Conservation (phyloP, 2,113 vertebrate genomes). For the Orientallactaga bullata region DNA sequence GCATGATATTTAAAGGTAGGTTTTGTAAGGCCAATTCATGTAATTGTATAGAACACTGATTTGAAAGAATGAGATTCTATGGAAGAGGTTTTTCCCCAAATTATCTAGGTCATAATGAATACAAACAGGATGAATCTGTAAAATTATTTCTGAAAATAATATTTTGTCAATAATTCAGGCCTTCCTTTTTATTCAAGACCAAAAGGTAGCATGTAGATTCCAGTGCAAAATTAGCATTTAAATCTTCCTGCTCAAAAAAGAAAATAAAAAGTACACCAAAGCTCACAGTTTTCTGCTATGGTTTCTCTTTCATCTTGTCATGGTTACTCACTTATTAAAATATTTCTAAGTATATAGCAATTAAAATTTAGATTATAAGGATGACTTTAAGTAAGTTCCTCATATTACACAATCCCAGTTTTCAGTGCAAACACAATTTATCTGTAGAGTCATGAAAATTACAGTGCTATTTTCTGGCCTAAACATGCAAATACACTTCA, state of each 20-base stretch:
- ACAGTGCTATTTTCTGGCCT: not conserved
- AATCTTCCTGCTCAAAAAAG: not conserved
- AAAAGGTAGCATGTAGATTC: not conserved
- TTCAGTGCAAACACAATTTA: conserved; percentile 5
- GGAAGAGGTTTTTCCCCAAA: not conserved
- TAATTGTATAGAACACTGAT: not conserved
- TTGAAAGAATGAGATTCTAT: not conserved
- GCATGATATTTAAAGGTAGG: not conserved
- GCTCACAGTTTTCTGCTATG: not conserved
- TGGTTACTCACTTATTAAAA: conserved; percentile 17
- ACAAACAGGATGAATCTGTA: not conserved
- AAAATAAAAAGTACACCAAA: not conserved
- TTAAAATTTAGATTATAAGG: not conserved
- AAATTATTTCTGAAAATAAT: not conserved
- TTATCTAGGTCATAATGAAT: not conserved
- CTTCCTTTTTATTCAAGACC: not conserved
- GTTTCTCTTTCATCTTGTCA: conserved; percentile 4
- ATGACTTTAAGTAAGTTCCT: not conserved
- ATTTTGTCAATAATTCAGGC: not conserved
- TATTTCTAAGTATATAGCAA: conserved; percentile 11
- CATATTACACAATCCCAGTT: not conserved
- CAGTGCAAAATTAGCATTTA: not conserved
- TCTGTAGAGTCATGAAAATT: not conserved
- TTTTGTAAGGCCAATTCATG: not conserved
- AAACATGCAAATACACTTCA: not conserved